A percentile compares a stretch with the other conserved stretches of the same genome.
Evolutionary conservation across 64 coral and sea anemone species (phyloP).

Genomic region (Hydrozoanthus tunicans): DNA sequence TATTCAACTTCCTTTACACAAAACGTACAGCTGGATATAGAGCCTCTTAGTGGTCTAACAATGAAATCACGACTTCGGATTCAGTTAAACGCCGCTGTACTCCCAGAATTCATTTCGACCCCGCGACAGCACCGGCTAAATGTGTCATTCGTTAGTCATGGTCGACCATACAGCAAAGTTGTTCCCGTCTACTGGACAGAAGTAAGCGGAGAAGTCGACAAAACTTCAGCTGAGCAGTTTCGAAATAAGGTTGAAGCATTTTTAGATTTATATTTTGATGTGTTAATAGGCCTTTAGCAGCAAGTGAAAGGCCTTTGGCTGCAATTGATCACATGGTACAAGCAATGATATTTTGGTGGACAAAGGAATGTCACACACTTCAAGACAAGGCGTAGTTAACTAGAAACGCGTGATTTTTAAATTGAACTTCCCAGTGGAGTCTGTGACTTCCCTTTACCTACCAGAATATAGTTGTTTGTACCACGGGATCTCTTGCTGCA

Average conservation of each 20-base stretch:
- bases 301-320: too few species aligned
- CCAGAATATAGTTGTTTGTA: too few species aligned
- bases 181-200: constrained; percentile 49
- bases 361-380: too few species aligned
- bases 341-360: too few species aligned
- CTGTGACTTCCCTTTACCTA: too few species aligned
- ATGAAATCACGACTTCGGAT: constrained; percentile 7
- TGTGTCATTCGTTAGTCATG: neutral
- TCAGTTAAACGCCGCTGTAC: constrained; percentile 14
- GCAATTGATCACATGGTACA: too few species aligned
- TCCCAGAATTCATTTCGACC: constrained; percentile 10
- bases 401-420: too few species aligned
- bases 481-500: too few species aligned
- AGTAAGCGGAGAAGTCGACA: neutral
- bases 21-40: constrained; percentile 19
- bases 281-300: neutral
- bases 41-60: constrained; percentile 6
- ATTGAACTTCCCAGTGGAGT: too few species aligned
- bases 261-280: neutral
- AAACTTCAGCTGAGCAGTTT: neutral
- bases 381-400: too few species aligned
- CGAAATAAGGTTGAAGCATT: neutral
- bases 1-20: neutral
- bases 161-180: constrained; percentile 20
- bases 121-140: constrained; percentile 45